Conservation (phyloP, 2,797 vertebrate species). For the Anabas testudineus region DNA sequence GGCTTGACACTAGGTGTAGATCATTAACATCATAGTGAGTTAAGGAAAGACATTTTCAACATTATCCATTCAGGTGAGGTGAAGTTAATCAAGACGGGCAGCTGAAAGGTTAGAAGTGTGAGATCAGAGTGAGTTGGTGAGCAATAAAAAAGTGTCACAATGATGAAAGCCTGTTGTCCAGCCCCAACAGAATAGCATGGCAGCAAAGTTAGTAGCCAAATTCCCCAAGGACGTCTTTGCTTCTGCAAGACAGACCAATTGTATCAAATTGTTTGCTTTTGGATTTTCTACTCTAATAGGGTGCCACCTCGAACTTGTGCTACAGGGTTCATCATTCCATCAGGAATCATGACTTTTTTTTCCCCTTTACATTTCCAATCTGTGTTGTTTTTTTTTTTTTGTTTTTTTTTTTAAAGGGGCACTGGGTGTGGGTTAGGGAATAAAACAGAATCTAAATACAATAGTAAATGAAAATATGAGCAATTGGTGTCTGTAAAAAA, state of each 20-base stretch:
- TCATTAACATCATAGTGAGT: constrained; percentile 20
- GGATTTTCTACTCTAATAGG: constrained; percentile 76
- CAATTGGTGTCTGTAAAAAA: constrained; percentile 87
- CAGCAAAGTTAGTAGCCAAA: constrained; percentile 99
- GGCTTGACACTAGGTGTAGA: constrained; percentile 17
- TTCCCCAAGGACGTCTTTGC: constrained; percentile 99
- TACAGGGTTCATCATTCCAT: constrained; percentile 64
- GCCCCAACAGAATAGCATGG: constrained; percentile 92
- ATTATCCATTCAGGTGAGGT: constrained; percentile 32
- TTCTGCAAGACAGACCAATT: constrained; percentile 89
- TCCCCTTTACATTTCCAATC: constrained; percentile 77
- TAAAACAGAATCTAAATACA: constrained; percentile 58
- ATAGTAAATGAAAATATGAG: constrained; percentile 72
- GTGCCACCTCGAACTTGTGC: constrained; percentile 90
- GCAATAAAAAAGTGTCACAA: constrained; percentile 64
- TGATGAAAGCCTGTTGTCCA: constrained; percentile 85
- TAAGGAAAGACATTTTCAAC: constrained; percentile 9
- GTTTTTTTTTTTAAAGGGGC: constrained; percentile 41
- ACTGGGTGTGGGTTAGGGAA: constrained; percentile 54
- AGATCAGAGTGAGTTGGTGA: constrained; percentile 49
- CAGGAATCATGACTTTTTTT: constrained; percentile 16
- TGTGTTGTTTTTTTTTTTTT: constrained; percentile 62
- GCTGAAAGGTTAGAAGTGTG: constrained; percentile 41
- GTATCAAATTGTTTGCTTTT: constrained; percentile 78
- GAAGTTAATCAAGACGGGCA: constrained; percentile 55